Base-by-base conservation (phyloP, 2,113 vertebrate genomes). In the Brachionichthys hirsutus region DNA sequence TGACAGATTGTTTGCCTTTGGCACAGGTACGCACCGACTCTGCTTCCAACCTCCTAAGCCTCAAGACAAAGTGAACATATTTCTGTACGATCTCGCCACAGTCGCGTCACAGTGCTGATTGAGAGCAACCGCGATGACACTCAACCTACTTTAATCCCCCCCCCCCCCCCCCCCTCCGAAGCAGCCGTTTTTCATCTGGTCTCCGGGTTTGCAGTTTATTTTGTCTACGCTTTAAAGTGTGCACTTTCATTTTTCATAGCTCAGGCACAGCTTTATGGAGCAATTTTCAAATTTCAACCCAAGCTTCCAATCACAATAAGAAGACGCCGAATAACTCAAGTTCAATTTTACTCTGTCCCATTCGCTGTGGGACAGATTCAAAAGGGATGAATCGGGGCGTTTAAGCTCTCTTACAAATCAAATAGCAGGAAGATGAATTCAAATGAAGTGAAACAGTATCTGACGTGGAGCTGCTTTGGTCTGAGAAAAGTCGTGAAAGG, bases 261-360 rank as follows among this genome's bases (percentile, higher is more conserved):
- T 50, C 48, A n/a, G 35, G 49, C n/a, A 36, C 51, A 34, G 13
- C 38, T 56, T 36, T 47, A 3, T 60, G 55, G 62, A 54, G 12
- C 34, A 3, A 12, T 47, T 72, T 72, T 69, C 38, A 67, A 55
- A 59, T 63, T 75, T 58, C 48, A 54, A 65, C 54, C 60, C 34
- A 48, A 19, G 47, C 41, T 62, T 71, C 47, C 49, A 35, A 58
- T 64, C 67, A 55, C 72, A 85, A 71, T 51, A 24, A 35, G 16
- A 50, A 50, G 11, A 13, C 19, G 67, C 36, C 13, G 20, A 10
- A 38, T 17, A 35, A 9, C 44, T 62, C 20, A 3, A 52, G 65
- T 61, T 73, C 64, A 77, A 75, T 64, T 77, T 67, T 64, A 67
- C 73, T 79, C 77, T 73, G 60, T n/a, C n/a, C n/a, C n/a, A 49